phyloP scores from a whole-genome alignment of 2,113 vertebrate species.

The Phalacrocorax carbo region DNA sequence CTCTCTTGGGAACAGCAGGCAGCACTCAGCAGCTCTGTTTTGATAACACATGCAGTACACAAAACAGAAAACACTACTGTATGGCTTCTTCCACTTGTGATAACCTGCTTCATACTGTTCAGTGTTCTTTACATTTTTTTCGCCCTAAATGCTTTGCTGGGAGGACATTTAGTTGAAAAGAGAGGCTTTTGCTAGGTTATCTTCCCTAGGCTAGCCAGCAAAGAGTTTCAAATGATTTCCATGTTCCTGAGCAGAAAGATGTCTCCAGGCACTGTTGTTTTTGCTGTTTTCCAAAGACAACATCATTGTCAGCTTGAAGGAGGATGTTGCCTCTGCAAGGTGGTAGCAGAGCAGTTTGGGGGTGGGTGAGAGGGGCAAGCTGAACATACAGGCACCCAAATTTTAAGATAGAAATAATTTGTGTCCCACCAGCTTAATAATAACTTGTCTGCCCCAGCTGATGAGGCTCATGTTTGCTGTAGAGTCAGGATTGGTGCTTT shows the following conservation, averaged over 20 bases:
- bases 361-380: neutral
- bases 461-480: rapidly evolving
- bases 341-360: neutral
- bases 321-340: neutral
- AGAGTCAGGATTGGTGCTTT: neutral
- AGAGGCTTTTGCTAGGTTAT: neutral
- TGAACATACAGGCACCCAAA: neutral
- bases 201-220: neutral
- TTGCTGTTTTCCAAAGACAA: neutral
- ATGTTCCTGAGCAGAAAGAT: neutral
- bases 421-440: neutral
- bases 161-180: neutral
- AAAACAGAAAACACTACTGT: neutral
- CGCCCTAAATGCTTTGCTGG: neutral
- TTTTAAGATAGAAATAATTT: neutral
- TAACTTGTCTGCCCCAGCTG: neutral
- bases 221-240: neutral
- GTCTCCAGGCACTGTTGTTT: neutral
- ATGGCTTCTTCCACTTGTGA: neutral
- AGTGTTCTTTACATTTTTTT: neutral
- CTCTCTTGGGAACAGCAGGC: neutral
- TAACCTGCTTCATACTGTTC: neutral
- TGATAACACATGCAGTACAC: neutral
- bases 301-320: neutral
- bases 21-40: neutral